Evolutionary conservation across 2,797 vertebrate genomes (phyloP).

Genomic region (Atherinosoma microstoma): DNA sequence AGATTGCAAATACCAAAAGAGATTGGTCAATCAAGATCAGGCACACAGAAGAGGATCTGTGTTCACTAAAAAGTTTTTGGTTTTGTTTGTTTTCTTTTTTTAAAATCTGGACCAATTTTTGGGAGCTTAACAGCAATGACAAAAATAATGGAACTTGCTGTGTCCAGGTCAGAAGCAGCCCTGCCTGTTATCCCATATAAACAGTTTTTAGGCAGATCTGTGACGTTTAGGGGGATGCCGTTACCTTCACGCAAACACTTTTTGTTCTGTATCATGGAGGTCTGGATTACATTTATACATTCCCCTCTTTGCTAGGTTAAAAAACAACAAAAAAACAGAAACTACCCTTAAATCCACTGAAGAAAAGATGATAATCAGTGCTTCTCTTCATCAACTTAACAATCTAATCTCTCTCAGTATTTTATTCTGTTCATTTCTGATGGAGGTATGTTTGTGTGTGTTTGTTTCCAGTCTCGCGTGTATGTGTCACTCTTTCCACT

Average conservation of each 20-base stretch:
- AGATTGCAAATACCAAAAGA: too few species aligned
- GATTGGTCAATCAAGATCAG: too few species aligned
- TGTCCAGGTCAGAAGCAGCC: background rate
- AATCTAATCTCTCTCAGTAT: background rate
- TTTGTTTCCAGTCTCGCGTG: slow-evolving; percentile 87
- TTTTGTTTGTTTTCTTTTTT: too few species aligned
- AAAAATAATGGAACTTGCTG: background rate
- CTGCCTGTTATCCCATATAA: background rate
- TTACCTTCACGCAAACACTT: background rate
- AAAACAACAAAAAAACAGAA: background rate
- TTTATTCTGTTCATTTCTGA: slow-evolving; percentile 8
- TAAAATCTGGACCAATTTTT: too few species aligned
- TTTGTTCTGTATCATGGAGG: background rate
- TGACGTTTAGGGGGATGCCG: background rate
- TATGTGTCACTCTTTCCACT: slow-evolving; percentile 95
- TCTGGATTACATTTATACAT: too few species aligned
- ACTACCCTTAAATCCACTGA: too few species aligned
- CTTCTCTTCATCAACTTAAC: background rate
- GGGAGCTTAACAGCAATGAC: too few species aligned
- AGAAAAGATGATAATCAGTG: background rate
- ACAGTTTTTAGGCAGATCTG: background rate
- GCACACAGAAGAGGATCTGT: too few species aligned
- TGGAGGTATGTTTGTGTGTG: background rate
- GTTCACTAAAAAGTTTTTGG: too few species aligned
- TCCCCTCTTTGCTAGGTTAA: background rate